Evolutionary conservation across 1,140 invertebrate species (phyloP).

Genomic region (Brachionus manjavacas): DNA sequence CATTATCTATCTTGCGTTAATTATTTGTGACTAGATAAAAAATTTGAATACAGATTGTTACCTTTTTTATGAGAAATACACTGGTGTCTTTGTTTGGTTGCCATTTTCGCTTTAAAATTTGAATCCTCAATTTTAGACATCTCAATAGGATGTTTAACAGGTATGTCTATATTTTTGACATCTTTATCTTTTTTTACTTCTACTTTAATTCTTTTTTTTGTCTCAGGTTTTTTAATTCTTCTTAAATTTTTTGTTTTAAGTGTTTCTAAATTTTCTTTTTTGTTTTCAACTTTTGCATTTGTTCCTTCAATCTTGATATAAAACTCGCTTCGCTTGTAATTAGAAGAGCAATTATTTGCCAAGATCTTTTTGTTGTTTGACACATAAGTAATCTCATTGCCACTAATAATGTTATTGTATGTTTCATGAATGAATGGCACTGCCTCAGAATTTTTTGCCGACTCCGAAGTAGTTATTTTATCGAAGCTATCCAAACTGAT

Average conservation of each 20-base stretch:
- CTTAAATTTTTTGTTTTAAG: not conserved
- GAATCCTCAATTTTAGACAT: not conserved
- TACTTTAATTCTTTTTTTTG: not conserved
- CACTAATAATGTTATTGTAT: constrained; percentile 34
- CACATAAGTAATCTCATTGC: not conserved
- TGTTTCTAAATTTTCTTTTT: not conserved
- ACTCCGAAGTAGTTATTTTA: not conserved
- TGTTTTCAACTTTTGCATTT: not conserved
- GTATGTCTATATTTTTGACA: not conserved
- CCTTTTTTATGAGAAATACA: not conserved
- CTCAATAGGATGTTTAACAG: not conserved
- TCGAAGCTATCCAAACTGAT: not conserved
- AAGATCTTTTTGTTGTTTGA: not conserved
- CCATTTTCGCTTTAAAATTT: not conserved
- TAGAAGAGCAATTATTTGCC: not conserved
- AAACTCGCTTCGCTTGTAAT: constrained; percentile 24
- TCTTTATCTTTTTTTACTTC: not conserved
- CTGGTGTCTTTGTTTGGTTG: not conserved
- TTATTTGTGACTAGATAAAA: not conserved
- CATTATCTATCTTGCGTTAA: not conserved
- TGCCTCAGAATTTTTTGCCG: not conserved
- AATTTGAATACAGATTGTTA: not conserved
- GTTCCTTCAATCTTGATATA: not conserved
- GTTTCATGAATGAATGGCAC: not conserved
- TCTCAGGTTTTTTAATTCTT: constrained; percentile 11